Base-by-base conservation (phyloP, 2,113 vertebrate species). In the Dicaeum eximium region DNA sequence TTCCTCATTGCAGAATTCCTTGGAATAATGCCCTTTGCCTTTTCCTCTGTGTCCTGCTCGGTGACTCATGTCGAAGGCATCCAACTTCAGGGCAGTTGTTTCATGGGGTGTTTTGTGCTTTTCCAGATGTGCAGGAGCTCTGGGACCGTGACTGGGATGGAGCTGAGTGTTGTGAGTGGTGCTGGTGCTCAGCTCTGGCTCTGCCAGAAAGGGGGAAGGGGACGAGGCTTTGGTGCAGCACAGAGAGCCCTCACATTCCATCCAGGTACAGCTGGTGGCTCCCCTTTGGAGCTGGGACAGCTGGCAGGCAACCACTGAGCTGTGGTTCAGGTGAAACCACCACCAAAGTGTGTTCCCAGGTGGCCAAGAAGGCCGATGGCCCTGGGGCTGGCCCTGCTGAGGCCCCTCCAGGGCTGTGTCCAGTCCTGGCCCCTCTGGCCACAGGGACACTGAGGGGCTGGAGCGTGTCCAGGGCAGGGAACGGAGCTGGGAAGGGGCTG, bases 21-120 rank as follows among this genome's bases (percentile, higher is more conserved):
- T 95, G 95, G 93, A 88, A 13, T 42, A 23, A 13, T 0, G 57
- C 73, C 80, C 83, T 85, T 54, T 2, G 66, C 50, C 62, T 85
- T 89, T 74, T 50, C 64, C 64, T 85, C 47, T 54, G 8, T 0
- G 0, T 91, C 53, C 74, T 19, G 20, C 48, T 88, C 1, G 0
- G 31, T 93, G 93, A 95, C 92, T 96, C 92, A 91, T 88, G 72
- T 53, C 0, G 0, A 78, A 96, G 88, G 75, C 92, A 91, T 95
- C 90, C 61, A 79, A 12, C 44, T 83, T 58, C 54, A 54, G 71
- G 23, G 27, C 62, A 56, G 40, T 30, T 47, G 37, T 86, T 93
- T 48, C 70, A 40, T 44, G 50, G 54, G 16, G 17, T 6, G 42
- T 16, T 75, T 69, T 86, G 70, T 73, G 12, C 44, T 92, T 85